Evolutionary conservation across 2,888 invertebrate species (phyloP).

Genomic region (Axea sp.): DNA sequence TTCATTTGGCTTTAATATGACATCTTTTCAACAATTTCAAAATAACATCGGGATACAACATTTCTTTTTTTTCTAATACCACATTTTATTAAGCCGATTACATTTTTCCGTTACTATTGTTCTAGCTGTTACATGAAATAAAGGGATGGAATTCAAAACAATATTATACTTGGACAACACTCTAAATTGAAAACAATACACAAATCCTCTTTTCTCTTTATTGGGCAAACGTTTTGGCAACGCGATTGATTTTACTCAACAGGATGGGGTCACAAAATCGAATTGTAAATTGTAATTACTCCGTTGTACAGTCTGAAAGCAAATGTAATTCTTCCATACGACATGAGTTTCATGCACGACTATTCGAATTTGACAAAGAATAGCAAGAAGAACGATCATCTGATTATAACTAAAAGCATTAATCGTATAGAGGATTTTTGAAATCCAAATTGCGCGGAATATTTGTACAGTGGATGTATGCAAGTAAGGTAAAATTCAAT

Average conservation of each 20-base stretch:
- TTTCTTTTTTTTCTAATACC: too few relatives aligned
- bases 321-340: slow-evolving; percentile 61
- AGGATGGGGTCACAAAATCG: slow-evolving; percentile 55
- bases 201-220: slow-evolving; percentile 61
- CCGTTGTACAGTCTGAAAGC: slow-evolving; percentile 50
- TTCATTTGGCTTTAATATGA: too few relatives aligned
- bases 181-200: slow-evolving; percentile 43
- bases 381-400: slow-evolving; percentile 44
- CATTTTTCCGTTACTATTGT: too few relatives aligned
- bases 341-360: slow-evolving; percentile 50
- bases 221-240: slow-evolving; percentile 46
- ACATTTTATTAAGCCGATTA: too few relatives aligned
- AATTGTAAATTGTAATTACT: slow-evolving; percentile 62
- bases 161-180: slow-evolving; percentile 42
- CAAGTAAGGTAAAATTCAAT: slow-evolving; percentile 5
- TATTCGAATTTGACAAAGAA: slow-evolving; percentile 35
- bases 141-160: slow-evolving; percentile 12
- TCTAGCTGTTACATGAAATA: slow-evolving; percentile 12
- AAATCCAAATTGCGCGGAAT: slow-evolving; percentile 20
- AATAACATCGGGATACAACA: too few relatives aligned
- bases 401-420: slow-evolving; percentile 38
- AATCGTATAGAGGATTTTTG: slow-evolving; percentile 10
- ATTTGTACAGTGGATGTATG: neutral
- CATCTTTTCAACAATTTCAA: too few relatives aligned
- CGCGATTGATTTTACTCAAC: slow-evolving; percentile 53